Evolutionary conservation across 53 echinoderm and acorn worm genomes (phyloP).

Genomic region (Actinopyga echinites): DNA sequence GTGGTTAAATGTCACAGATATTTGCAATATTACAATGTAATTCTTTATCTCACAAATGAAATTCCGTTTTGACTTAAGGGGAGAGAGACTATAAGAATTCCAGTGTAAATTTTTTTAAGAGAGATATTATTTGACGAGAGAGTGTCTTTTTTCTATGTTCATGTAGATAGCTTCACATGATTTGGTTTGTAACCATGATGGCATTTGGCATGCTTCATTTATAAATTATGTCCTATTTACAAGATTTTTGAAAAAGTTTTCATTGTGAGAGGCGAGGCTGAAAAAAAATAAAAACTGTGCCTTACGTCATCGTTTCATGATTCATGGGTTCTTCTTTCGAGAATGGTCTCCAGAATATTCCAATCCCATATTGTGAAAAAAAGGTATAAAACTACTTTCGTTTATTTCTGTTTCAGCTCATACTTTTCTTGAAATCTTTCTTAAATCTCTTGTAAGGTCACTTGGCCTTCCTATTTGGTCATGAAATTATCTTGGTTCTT

Average conservation of each 20-base stretch:
- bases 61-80: constrained; percentile 11
- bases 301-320: constrained; percentile 15
- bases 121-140: constrained; percentile 39
- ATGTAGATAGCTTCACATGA: constrained; percentile 28
- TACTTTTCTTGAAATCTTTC: too few relatives aligned
- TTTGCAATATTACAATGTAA: constrained; percentile 29
- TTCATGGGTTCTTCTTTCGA: too few relatives aligned
- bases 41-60: not conserved
- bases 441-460: too few relatives aligned
- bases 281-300: constrained; percentile 39
- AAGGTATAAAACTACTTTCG: too few relatives aligned
- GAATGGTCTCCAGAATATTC: too few relatives aligned
- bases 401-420: too few relatives aligned
- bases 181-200: not conserved
- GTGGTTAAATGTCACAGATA: not conserved
- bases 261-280: constrained; percentile 50
- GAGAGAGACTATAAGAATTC: not conserved
- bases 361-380: too few relatives aligned
- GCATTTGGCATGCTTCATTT: constrained; percentile 36
- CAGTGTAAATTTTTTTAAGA: constrained; percentile 27
- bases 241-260: constrained; percentile 29
- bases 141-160: constrained; percentile 20
- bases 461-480: too few relatives aligned
- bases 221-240: constrained; percentile 49
- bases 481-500: too few relatives aligned